Conservation (phyloP, 2,888 invertebrate species). For the Alentia gelatinosa region DNA sequence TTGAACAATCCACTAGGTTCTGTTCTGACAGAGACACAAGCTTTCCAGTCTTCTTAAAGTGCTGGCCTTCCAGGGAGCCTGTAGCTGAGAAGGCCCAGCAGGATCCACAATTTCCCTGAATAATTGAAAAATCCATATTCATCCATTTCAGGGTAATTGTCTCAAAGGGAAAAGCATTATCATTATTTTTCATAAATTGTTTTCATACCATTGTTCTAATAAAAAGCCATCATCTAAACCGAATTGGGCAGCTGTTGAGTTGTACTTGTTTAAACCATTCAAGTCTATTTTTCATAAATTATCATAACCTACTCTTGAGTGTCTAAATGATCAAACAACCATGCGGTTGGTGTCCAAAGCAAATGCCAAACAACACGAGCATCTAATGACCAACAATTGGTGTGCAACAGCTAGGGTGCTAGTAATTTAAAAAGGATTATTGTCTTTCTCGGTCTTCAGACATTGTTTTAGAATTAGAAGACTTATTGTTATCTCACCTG, state of each 20-base stretch:
- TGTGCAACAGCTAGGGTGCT: no score
- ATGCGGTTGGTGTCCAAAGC: neutral
- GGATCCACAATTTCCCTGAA: slow-evolving; percentile 65
- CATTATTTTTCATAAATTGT: neutral
- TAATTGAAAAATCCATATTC: neutral
- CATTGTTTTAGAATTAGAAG: no score
- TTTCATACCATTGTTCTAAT: neutral
- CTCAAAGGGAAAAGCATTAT: neutral
- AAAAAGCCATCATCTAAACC: neutral
- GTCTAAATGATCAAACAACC: neutral
- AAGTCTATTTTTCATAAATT: neutral
- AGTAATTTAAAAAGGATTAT: no score
- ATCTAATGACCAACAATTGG: no score
- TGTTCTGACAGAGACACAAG: slow-evolving; percentile 70
- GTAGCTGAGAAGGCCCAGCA: slow-evolving; percentile 77
- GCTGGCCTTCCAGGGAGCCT: slow-evolving; percentile 80
- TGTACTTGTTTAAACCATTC: neutral
- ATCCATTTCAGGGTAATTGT: neutral
- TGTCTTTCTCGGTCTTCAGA: no score
- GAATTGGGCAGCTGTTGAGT: no score
- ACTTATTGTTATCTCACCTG: no score
- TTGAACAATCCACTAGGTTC: slow-evolving; percentile 70
- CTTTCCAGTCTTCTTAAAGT: slow-evolving; percentile 82
- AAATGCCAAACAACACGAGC: neutral
- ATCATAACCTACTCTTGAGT: neutral